Evolutionary conservation across 2,888 invertebrate genomes (phyloP).

Genomic region (Amblyjoppa fuscipennis): DNA sequence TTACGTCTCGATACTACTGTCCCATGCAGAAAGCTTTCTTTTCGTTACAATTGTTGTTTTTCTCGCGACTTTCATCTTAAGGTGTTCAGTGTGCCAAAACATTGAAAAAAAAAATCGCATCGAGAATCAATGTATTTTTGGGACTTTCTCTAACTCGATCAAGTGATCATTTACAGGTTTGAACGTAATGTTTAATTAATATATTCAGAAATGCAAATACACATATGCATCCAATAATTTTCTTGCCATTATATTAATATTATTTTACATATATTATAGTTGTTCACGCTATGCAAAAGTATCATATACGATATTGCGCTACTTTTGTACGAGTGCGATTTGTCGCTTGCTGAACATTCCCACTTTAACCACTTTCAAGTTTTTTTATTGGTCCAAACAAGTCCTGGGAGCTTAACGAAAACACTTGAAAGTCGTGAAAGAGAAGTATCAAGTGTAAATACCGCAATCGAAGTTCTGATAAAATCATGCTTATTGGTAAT

Average conservation of each 20-base stretch:
- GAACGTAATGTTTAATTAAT: neutral
- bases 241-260: constrained; percentile 16
- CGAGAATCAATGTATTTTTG: too few species aligned
- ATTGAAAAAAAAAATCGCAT: too few species aligned
- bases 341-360: neutral
- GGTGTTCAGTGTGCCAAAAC: too few species aligned
- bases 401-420: neutral
- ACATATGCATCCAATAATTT: constrained; percentile 1
- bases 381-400: neutral
- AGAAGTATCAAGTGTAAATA: neutral
- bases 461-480: neutral
- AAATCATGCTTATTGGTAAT: neutral
- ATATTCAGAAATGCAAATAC: constrained; percentile 11
- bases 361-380: neutral
- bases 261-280: neutral
- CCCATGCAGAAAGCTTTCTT: too few species aligned
- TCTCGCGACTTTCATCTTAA: too few species aligned
- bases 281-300: constrained; percentile 1
- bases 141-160: too few species aligned
- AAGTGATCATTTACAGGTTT: neutral
- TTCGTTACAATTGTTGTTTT: too few species aligned
- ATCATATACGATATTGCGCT: neutral
- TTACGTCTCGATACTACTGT: too few species aligned
- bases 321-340: constrained; percentile 8
- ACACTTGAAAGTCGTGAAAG: neutral